Evolutionary conservation across 1,140 invertebrate species (phyloP).

Genomic region (Bombus confusus): DNA sequence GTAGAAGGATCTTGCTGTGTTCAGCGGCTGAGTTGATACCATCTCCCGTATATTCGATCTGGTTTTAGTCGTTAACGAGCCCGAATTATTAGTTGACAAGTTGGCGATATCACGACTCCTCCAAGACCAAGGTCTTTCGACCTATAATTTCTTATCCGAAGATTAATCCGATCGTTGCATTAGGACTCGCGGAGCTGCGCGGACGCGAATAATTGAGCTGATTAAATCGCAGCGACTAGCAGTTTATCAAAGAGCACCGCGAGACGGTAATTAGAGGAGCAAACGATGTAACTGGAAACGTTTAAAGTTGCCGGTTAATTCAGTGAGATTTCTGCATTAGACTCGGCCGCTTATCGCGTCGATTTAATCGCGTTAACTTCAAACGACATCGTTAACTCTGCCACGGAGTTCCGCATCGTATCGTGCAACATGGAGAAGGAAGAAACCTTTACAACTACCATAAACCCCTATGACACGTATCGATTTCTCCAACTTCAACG

Average conservation of each 20-base stretch:
- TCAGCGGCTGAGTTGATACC: too few relatives aligned
- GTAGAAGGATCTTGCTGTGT: background rate
- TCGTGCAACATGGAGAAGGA: too few relatives aligned
- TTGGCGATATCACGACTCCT: background rate
- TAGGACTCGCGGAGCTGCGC: background rate
- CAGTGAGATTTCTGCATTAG: conserved; percentile 2
- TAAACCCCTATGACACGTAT: conserved; percentile 21
- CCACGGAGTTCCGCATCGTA: background rate
- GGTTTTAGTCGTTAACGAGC: background rate
- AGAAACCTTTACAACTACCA: conserved; percentile 11
- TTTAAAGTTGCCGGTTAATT: conserved; percentile 7
- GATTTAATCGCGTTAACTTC: conserved; percentile 45
- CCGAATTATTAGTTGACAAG: background rate
- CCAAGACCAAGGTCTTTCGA: background rate
- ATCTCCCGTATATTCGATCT: background rate
- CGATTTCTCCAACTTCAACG: conserved; percentile 6
- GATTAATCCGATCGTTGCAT: background rate
- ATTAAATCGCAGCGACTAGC: background rate
- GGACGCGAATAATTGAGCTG: background rate
- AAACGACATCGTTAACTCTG: conserved; percentile 31
- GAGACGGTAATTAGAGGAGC: conserved; percentile 14
- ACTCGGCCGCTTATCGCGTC: conserved; percentile 9
- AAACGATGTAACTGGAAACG: conserved; percentile 31
- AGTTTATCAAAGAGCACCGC: background rate
- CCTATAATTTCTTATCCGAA: background rate